Percentiles rank a stretch among this genome's conserved stretches.
phyloP scores from a whole-genome alignment of 2,888 invertebrate species.

The Priocnemis perturbator region DNA sequence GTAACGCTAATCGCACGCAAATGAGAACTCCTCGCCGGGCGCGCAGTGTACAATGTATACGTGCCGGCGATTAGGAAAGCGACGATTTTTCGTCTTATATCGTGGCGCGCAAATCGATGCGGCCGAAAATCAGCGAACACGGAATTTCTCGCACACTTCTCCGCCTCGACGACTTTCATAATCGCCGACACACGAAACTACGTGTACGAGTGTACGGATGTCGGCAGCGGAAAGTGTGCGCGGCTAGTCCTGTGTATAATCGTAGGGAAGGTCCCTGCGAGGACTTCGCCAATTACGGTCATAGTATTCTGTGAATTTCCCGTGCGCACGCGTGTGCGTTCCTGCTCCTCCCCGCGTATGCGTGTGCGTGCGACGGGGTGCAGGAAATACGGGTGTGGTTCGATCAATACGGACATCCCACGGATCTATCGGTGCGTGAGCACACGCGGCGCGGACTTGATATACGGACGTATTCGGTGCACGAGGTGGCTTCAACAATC shows the following conservation, averaged over 20 bases:
- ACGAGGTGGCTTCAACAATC: background rate
- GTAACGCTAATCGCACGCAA: too few relatives aligned
- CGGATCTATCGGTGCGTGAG: slow-evolving; percentile 65
- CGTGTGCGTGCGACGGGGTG: slow-evolving; percentile 49
- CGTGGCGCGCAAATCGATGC: too few relatives aligned
- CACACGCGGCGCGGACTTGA: background rate
- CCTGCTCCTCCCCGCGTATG: slow-evolving; percentile 25
- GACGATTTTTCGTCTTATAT: too few relatives aligned
- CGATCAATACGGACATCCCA: slow-evolving; percentile 72
- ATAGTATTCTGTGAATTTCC: slow-evolving; percentile 39
- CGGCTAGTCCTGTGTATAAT: background rate
- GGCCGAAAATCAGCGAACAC: too few relatives aligned
- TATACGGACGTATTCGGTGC: background rate
- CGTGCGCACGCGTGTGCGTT: slow-evolving; percentile 55
- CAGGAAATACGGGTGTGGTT: slow-evolving; percentile 71
- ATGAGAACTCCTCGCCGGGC: too few relatives aligned
- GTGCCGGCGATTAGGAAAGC: too few relatives aligned
- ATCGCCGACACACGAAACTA: too few relatives aligned
- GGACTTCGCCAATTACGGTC: slow-evolving; percentile 10
- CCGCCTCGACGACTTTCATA: too few relatives aligned
- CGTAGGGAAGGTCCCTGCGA: background rate
- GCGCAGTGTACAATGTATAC: background rate
- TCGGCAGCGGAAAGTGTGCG: background rate
- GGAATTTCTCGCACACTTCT: too few relatives aligned
- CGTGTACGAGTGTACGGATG: background rate